A percentile compares a stretch with the other conserved stretches of the same genome.
These are phyloP conservation scores for Monodelphis domestica DNA, from an alignment of 2,797 vertebrate species.

Conservation along the genomic window DNA sequence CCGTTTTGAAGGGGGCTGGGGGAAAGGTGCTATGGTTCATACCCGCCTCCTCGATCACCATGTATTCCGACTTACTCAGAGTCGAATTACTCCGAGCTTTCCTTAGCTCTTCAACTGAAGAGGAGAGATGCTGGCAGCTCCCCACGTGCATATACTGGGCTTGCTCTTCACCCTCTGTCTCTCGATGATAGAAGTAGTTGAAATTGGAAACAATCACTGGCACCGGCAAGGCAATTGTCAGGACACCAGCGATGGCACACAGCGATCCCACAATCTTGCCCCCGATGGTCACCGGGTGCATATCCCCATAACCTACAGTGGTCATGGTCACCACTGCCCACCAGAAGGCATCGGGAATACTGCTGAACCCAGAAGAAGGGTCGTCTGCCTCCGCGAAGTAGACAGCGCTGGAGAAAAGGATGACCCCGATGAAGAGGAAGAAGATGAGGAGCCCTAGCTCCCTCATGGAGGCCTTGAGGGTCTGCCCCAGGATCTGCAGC, in stretches of 20 bases:
- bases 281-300: conserved; percentile 98
- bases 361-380: conserved; percentile 95
- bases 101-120: conserved; percentile 90
- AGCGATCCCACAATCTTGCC: conserved; percentile 98
- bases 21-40: conserved; percentile 91
- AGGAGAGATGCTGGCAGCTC: conserved; percentile 94
- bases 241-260: conserved; percentile 97
- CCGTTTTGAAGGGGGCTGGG: conserved; percentile 89
- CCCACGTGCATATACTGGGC: conserved; percentile 92
- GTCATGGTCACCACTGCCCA: conserved; percentile 99
- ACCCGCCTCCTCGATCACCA: conserved; percentile 94
- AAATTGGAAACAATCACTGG: conserved; percentile 99
- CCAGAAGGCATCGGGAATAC: conserved; percentile 99
- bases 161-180: conserved; percentile 97
- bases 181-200: conserved; percentile 99
- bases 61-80: conserved; percentile 95
- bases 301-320: conserved; percentile 98
- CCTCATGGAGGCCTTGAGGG: conserved; percentile 97
- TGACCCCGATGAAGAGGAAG: conserved; percentile 98
- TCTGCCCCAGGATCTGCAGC: conserved; percentile 98
- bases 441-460: conserved; percentile 97
- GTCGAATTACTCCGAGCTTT: conserved; percentile 94
- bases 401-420: conserved; percentile 98
- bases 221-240: conserved; percentile 97
- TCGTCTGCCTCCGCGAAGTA: conserved; percentile 98